Base-by-base conservation (phyloP, 1,140 invertebrate species). In the Drosophila pseudoananassae region DNA sequence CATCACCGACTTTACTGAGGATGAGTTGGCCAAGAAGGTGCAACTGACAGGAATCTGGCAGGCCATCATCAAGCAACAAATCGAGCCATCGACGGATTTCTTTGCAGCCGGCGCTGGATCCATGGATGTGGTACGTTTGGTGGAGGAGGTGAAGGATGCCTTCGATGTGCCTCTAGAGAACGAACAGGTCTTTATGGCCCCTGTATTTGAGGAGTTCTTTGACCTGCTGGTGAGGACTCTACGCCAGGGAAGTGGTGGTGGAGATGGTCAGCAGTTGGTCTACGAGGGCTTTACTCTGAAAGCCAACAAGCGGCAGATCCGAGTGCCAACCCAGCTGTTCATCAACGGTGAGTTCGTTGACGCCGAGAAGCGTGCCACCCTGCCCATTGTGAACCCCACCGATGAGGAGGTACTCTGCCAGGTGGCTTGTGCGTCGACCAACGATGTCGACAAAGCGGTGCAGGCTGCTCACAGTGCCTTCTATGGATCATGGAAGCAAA, bases 41-140 rank as follows among this genome's bases (percentile, higher is more conserved):
- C 92, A 91, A 14, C 92, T 96, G 0, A 92, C 94, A 78, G 90
- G 92, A 8, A 95, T 98, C 23, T 99, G 98, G 98, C 94, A 94
- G 61, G 94, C 94, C 5, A 99, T 99, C 78, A 92, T 99, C 0
- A 96, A 95, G 71, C 92, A 94, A 1, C 94, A 96, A 1, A 94
- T 99, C 3, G 94, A 95, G 2, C 93, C 96, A 2, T 94, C 95
- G 1, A 97, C 97, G 0, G 97, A 99, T 91, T 99, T 99, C 92
- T 99, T 99, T 92, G 95, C 95, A 9, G 95, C 94, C 38, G 98
- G 98, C 23, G 98, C 97, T 17, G 97, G 97, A 0, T 98, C 98
- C 8, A 99, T 99, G 97, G 98, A 99, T 91, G 98, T 99, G 7
- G 97, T 98, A 0, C 94, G 98, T 79, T 92, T 99, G 29, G 95